Evolutionary conservation across 2,797 vertebrate genomes (phyloP).

Genomic region (Avahi laniger): DNA sequence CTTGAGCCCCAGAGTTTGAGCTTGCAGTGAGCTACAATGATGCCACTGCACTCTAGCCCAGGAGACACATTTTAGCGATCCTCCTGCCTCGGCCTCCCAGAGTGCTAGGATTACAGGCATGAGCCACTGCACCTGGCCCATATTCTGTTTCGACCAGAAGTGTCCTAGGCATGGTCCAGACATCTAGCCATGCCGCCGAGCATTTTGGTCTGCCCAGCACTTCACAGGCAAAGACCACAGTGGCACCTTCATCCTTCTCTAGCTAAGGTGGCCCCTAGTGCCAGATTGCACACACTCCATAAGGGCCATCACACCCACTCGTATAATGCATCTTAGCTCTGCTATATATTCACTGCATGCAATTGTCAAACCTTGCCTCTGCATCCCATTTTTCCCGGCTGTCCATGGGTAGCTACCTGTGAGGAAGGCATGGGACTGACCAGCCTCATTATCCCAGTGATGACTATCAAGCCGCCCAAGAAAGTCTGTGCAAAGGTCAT

Average conservation of each 20-base stretch:
- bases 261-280: background rate
- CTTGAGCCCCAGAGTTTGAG: too few species aligned
- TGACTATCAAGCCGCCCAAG: background rate
- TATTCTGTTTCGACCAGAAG: background rate
- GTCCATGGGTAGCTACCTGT: background rate
- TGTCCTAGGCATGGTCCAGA: background rate
- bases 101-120: too few species aligned
- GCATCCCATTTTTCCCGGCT: background rate
- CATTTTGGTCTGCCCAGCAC: background rate
- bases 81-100: too few species aligned
- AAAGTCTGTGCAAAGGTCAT: background rate
- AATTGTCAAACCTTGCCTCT: background rate
- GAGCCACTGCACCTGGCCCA: too few species aligned
- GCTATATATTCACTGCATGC: background rate
- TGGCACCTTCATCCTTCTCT: background rate
- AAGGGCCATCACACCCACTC: background rate
- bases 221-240: background rate
- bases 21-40: too few species aligned
- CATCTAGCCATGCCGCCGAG: background rate
- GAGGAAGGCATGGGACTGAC: background rate
- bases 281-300: background rate
- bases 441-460: background rate
- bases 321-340: background rate
- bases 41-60: too few species aligned
- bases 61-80: too few species aligned